Evolutionary conservation across 2,113 vertebrate genomes (phyloP).

Genomic region (Vimba vimba): DNA sequence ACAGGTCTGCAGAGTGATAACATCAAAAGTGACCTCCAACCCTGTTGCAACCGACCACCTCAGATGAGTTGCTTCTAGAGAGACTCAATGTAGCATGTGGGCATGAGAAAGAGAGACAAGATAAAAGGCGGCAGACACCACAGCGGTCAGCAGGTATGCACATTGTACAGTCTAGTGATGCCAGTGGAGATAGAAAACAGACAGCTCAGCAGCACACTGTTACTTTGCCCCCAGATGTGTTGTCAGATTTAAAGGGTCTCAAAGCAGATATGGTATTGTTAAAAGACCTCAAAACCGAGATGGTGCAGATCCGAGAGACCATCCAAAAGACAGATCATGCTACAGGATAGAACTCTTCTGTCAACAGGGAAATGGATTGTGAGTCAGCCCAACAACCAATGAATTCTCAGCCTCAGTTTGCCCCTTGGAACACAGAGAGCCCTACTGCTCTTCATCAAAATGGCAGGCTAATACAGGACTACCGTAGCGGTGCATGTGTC

Average conservation of each 20-base stretch:
- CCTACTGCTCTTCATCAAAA: neutral
- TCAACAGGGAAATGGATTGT: neutral
- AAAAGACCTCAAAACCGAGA: slow-evolving; percentile 39
- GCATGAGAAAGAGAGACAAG: slow-evolving; percentile 36
- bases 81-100: slow-evolving; percentile 35
- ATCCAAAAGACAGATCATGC: slow-evolving; percentile 2
- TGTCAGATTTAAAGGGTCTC: slow-evolving; percentile 41
- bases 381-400: neutral
- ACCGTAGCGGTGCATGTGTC: neutral
- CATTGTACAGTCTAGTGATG: slow-evolving; percentile 25
- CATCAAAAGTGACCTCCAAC: slow-evolving; percentile 30
- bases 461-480: neutral
- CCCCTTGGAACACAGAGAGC: neutral
- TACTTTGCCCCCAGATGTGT: slow-evolving; percentile 5
- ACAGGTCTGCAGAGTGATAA: slow-evolving; percentile 41
- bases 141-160: neutral
- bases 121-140: slow-evolving; percentile 18
- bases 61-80: slow-evolving; percentile 44
- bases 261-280: slow-evolving; percentile 39
- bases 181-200: neutral
- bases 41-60: neutral
- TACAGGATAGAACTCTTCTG: neutral
- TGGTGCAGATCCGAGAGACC: slow-evolving; percentile 48
- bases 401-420: neutral
- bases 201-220: neutral